Evolutionary conservation across 2,888 invertebrate species (phyloP), one percentile per base, ranked within the genome.

Genomic region (Ectobius pallidus): DNA sequence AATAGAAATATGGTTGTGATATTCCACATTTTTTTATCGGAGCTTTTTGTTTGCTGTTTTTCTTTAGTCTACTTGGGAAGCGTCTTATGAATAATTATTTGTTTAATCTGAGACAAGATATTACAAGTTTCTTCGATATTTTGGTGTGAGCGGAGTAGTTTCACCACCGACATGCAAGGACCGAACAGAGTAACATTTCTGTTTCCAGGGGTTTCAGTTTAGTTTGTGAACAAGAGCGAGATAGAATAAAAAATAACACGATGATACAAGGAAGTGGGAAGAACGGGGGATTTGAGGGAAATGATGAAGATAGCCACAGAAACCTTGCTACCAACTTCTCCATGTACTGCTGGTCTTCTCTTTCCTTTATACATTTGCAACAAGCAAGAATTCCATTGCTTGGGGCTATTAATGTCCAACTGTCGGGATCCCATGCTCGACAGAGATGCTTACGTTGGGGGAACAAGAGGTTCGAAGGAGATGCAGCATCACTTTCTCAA

Each of bases 371-470:
- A 46, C 65, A 44, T 44, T 44, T 65, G 34, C 65, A 65, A 65
- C 65, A 65, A 65, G 65, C 65, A 65, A 65, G 65, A 65, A 65
- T 65, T 65, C 65, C 65, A 65, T 46, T 65, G 22, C 65, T 65
- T 65, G 20, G 44, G 65, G 65, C 65, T 65, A 65, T 65, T 65
- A 65, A 65, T 65, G 65, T 65, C 65, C 65, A 65, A 65, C 65
- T 65, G 65, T 25, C 44, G n/a, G 65, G 65, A 25, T 65, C 65
- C 44, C 65, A 65, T n/a, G 62, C 34, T 9, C 11, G 63, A 63
- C 3, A 63, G 63, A 63, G 63, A 63, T 39, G 42, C 39, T 14
- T 25, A 25, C 14, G n/a, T n/a, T n/a, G n/a, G n/a, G n/a, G n/a
- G 34, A 7, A 34, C 34, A 34, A 34, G 34, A 34, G 11, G 30